phyloP scores from a whole-genome alignment of 2,113 vertebrate species.

The Calypte anna region DNA sequence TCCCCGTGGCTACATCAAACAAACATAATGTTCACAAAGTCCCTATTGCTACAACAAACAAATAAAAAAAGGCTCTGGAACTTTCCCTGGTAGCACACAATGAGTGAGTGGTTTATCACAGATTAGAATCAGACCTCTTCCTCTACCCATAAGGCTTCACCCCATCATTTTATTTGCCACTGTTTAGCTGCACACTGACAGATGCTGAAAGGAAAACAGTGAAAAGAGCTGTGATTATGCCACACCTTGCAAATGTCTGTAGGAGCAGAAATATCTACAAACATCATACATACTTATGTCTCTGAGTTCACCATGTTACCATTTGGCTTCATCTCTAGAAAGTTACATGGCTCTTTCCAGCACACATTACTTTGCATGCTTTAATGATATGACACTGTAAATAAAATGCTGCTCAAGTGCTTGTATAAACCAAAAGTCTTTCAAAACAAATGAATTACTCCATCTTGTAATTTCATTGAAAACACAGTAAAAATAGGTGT shows the following conservation, averaged over 20 bases:
- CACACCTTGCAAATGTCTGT: conserved; percentile 18
- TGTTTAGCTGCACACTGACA: conserved; percentile 10
- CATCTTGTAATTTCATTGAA: conserved; percentile 68
- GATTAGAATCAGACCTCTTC: conserved; percentile 35
- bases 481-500: conserved; percentile 56
- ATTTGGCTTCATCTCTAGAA: conserved; percentile 47
- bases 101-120: not conserved
- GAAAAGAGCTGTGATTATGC: not conserved
- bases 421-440: conserved; percentile 57
- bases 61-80: not conserved
- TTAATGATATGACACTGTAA: conserved; percentile 71
- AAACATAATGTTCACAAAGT: not conserved
- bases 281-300: conserved; percentile 12
- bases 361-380: conserved; percentile 55
- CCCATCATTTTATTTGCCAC: conserved; percentile 40
- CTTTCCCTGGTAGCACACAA: not conserved
- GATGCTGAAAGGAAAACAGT: conserved; percentile 21
- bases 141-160: conserved; percentile 36
- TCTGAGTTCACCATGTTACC: conserved; percentile 1
- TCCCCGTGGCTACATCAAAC: not conserved
- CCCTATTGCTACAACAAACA: not conserved
- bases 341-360: conserved; percentile 18
- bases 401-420: conserved; percentile 54
- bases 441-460: conserved; percentile 72
- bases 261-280: conserved; percentile 42